Evolutionary conservation across 2,113 vertebrate species (phyloP).

Genomic region (Sapayoa aenigma): DNA sequence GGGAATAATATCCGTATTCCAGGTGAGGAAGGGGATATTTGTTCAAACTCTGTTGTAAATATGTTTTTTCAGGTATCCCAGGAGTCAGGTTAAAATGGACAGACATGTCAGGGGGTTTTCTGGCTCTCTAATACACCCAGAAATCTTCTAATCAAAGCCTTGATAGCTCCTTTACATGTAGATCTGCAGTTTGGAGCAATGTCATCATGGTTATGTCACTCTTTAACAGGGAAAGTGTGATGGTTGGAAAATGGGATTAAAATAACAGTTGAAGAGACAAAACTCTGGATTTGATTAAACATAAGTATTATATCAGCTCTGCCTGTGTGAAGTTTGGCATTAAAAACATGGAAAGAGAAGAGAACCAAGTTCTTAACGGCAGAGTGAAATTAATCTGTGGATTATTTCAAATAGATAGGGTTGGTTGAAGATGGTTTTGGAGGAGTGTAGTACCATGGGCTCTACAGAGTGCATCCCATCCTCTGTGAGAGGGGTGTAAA

Average conservation of each 20-base stretch:
- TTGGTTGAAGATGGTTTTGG: not conserved
- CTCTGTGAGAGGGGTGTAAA: not conserved
- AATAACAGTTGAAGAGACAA: not conserved
- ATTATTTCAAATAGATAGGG: not conserved
- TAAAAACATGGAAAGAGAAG: not conserved
- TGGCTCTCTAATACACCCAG: not conserved
- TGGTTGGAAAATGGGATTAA: not conserved
- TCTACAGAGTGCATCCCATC: not conserved
- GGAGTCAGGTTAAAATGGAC: not conserved
- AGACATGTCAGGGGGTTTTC: not conserved
- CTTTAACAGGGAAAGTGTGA: not conserved
- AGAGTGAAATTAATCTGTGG: not conserved
- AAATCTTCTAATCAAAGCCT: not conserved
- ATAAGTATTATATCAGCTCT: not conserved
- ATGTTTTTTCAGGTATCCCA: not conserved
- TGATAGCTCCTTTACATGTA: not conserved
- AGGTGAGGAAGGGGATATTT: not conserved
- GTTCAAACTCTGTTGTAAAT: not conserved
- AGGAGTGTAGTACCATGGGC: not conserved
- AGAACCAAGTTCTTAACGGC: not conserved
- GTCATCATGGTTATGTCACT: not conserved
- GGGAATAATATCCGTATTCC: accelerated
- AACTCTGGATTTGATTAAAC: not conserved
- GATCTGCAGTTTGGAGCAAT: not conserved
- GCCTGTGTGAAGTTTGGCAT: not conserved